A percentile compares a stretch with the other conserved stretches of the same genome.
Evolutionary conservation across 1,140 invertebrate genomes (phyloP).

Genomic region (Venustaconcha ellipsiformis): DNA sequence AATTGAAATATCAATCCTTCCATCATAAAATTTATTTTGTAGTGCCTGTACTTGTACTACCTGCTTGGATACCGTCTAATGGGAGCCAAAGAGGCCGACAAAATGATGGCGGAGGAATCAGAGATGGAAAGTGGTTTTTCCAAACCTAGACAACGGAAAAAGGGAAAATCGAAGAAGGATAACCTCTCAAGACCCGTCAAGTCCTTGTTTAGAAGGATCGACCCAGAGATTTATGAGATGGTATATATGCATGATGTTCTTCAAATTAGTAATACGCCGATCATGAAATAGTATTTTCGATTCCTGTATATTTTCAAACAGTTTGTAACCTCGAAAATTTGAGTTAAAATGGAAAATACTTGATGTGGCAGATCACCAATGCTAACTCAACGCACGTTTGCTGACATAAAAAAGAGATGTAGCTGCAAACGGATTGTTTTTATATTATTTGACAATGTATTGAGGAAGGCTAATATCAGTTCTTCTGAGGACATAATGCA

Average conservation of each 20-base stretch:
- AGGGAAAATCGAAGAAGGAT: slow-evolving; percentile 42
- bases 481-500: too few relatives aligned
- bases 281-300: too few relatives aligned
- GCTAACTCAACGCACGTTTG: too few relatives aligned
- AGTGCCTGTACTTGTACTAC: slow-evolving; percentile 80
- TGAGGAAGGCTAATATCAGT: too few relatives aligned
- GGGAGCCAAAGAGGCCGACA: slow-evolving; percentile 53
- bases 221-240: slow-evolving; percentile 58
- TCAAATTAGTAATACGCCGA: too few relatives aligned
- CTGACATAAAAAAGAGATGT: too few relatives aligned
- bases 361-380: too few relatives aligned
- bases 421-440: too few relatives aligned
- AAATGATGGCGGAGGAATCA: slow-evolving; percentile 42
- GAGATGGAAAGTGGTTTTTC: slow-evolving; percentile 35
- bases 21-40: slow-evolving; percentile 9
- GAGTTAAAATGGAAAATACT: too few relatives aligned
- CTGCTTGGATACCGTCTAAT: slow-evolving; percentile 74
- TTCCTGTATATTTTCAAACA: too few relatives aligned
- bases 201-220: slow-evolving; percentile 50
- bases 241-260: slow-evolving; percentile 19
- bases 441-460: too few relatives aligned
- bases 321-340: too few relatives aligned
- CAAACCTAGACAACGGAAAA: slow-evolving; percentile 39
- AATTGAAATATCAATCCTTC: neutral
- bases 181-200: slow-evolving; percentile 47